Evolutionary conservation across 2,888 invertebrate genomes (phyloP), one percentile per base, ranked within the genome.

Genomic region (Hemistola chrysoprasaria): DNA sequence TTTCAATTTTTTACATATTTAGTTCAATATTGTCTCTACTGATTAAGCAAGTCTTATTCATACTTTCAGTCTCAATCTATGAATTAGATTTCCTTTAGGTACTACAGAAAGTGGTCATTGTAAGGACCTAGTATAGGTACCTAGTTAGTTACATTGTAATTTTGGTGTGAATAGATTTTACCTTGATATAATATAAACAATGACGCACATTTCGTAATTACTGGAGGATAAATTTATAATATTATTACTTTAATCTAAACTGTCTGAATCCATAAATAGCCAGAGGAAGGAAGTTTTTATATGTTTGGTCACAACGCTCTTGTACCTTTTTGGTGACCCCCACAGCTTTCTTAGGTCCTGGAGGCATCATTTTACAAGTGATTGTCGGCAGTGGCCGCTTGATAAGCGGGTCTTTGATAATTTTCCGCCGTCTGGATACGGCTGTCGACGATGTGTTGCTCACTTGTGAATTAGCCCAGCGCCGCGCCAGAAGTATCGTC

Each of bases 401-500:
- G 21, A 74, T 63, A 41, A 79, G 78, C 59, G 89, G 87, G 48
- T 90, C 89, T 71, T 89, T 89, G 48, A 85, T 86, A 53, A 90
- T 88, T 59, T 88, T 88, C 34, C 90, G 84, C 66, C 90, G 80
- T 59, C 89, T 73, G 24, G 90, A 89, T 62, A 89, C 66, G 60
- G 82, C 89, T 47, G 85, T 88, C 31, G 87, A 84, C 47, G 88
- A 78, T 48, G 80, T 80, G 56, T 65, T 82, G 67, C 65, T 77
- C 59, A 81, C 85, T 76, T 85, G 86, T 40, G 86, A 77, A 59
- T 76, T 72, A 45, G 84, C 86, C 89, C 89, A 89, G 53, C 89
- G 90, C 58, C 88, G 76, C 40, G 87, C 88, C 59, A 89, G 67
- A 51, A 90, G 78, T 65, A 90, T 83, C 56, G 87, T 88, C 81